phyloP scores from a whole-genome alignment of 2,113 vertebrate genomes.

The Poicephalus gulielmi region DNA sequence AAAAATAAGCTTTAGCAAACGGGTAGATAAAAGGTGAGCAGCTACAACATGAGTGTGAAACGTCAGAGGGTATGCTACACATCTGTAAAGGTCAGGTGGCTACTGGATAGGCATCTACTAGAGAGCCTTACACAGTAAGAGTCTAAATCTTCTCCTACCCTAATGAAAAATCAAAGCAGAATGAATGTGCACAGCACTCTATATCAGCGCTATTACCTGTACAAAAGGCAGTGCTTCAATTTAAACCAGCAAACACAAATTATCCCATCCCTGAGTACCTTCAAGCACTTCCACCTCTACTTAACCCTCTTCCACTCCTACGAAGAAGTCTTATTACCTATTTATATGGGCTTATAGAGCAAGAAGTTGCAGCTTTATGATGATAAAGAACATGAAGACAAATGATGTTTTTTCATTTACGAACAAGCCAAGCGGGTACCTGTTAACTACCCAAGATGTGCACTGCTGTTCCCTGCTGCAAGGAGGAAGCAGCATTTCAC shows the following conservation, averaged over 20 bases:
- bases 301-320: neutral
- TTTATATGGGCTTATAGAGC: neutral
- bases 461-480: neutral
- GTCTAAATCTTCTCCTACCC: neutral
- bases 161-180: neutral
- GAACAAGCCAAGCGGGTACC: neutral
- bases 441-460: neutral
- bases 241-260: neutral
- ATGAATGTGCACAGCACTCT: neutral
- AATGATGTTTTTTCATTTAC: neutral
- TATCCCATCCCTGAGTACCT: neutral
- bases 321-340: neutral
- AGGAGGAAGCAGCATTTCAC: neutral
- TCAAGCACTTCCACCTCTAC: neutral
- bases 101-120: neutral
- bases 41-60: neutral
- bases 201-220: neutral
- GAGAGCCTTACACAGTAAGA: fast-evolving
- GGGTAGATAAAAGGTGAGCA: neutral
- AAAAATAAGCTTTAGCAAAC: neutral
- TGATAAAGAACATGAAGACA: neutral
- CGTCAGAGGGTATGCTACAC: neutral
- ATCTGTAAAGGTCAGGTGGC: neutral
- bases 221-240: neutral
- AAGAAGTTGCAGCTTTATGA: neutral